Base-by-base conservation (phyloP, 1,140 invertebrate species). In the Rhagoletis pomonella region DNA sequence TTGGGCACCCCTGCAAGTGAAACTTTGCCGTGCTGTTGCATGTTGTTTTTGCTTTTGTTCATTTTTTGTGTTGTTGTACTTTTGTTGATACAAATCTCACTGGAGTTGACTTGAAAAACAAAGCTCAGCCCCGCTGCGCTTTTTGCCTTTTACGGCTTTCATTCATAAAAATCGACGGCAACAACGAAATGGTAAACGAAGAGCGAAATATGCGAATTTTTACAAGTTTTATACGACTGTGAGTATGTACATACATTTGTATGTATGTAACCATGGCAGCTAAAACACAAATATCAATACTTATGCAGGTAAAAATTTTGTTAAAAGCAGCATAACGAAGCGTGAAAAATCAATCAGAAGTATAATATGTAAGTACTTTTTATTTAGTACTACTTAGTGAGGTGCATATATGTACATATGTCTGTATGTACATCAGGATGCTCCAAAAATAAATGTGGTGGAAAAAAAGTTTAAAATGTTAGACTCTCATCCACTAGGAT, bases 71-170 rank as follows among this genome's bases (percentile, higher is more conserved):
- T n/a, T 55, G n/a, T 81, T 81, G 50, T 55, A 47, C 55, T 5
- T 81, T 50, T 58, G 14, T 55, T 81, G 73, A 19, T 81, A 58
- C 73, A 81, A 81, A 81, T 81, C 47, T 10, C 73, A 29, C 17
- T 81, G 47, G 73, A 29, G 47, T 14, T 73, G 14, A 73, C 42
- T 50, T 73, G 69, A 73, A 44, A 73, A 50, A 44, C 69, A 44
- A 39, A 69, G 19, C 29, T 29, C 29, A 0, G 29, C 29, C 29
- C 0, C 69, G 12, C 64, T 42, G 44, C n/a, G 47, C 55, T 44
- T 81, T 69, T 81, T 81, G 47, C 73, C 47, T 81, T 81, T 55
- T 81, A 55, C 73, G 73, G 73, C 14, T 50, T 81, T 81, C 73
- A 81, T 81, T 81, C 73, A 81, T 81, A 58, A 81, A 81, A 81